Base-by-base conservation (phyloP, 2,113 vertebrate species). In the Donacobius atricapilla region DNA sequence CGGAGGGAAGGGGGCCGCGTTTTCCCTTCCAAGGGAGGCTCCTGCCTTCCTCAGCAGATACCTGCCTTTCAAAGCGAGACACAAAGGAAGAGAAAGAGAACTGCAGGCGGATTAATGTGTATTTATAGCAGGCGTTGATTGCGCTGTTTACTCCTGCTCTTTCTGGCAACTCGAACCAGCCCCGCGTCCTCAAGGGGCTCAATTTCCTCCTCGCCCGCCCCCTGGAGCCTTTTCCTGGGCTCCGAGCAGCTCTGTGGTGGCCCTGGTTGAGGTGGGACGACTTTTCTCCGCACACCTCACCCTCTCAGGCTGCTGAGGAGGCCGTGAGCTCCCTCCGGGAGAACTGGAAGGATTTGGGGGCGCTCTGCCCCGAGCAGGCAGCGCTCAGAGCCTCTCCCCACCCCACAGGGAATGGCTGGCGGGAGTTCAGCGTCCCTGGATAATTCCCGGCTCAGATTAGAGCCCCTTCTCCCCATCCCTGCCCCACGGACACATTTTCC, bases 81-180 rank as follows among this genome's bases (percentile, higher is more conserved):
- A 73, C 45, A 77, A 69, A 65, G 9, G 13, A 23, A 51, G 68
- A 48, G 45, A 64, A 80, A 39, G 19, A 48, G 35, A 63, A 9
- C 45, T 37, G 27, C 88, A 61, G 58, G 7, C 35, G 50, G n/a
- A 82, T 68, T 13, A 54, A 35, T 10, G 65, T 31, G 16, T 90
- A 87, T 90, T 93, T 92, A 58, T 39, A 79, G 79, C 64, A 76
- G 8, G 28, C 57, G 83, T 22, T 90, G 66, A 83, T 88, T 85
- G 50, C 58, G 58, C 70, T 76, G 23, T 79, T 93, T 63, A 48
- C 80, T 78, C 42, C 24, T 13, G 58, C 23, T 57, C 27, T 31
- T 90, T 79, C 82, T 50, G 35, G 90, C 64, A 50, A 12, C 42
- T 65, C 37, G 10, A 82, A 68, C 33, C 9, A 9, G 54, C 33